Conservation (phyloP, 2,888 invertebrate genomes). For the Adelphocoris suturalis region DNA sequence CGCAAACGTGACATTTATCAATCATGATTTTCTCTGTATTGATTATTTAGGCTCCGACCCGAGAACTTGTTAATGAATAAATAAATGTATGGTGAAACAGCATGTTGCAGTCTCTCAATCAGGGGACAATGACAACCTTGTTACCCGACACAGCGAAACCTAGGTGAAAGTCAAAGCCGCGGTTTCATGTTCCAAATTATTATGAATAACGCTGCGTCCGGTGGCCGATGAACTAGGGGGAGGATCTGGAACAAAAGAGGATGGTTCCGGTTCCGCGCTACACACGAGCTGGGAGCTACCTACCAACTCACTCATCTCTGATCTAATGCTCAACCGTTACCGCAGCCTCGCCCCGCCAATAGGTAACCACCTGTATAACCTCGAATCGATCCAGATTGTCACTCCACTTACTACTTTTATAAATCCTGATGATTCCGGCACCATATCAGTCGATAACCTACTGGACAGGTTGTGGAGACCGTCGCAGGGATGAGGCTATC, state of each 20-base stretch:
- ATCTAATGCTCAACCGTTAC: conserved; percentile 1
- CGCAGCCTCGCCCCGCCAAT: neutral
- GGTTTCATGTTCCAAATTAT: conserved; percentile 23
- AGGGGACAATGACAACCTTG: neutral
- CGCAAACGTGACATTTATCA: too few species aligned
- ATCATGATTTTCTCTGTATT: too few species aligned
- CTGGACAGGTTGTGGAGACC: neutral
- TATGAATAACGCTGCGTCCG: conserved; percentile 21
- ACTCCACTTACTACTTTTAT: conserved; percentile 4
- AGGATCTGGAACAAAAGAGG: conserved; percentile 27
- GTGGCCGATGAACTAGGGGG: conserved; percentile 31
- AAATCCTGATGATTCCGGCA: neutral
- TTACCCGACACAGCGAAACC: neutral
- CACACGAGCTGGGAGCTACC: neutral
- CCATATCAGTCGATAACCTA: neutral
- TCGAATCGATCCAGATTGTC: conserved; percentile 29
- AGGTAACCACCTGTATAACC: conserved; percentile 8
- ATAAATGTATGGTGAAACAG: too few species aligned
- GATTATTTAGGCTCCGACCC: too few species aligned
- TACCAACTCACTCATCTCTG: neutral
- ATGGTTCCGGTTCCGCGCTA: conserved; percentile 42
- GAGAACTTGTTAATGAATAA: too few species aligned
- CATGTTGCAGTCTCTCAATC: neutral
- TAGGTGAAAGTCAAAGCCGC: neutral
- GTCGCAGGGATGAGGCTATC: neutral